Conservation (phyloP, 2,797 vertebrate genomes). For the Crenuchus spilurus region DNA sequence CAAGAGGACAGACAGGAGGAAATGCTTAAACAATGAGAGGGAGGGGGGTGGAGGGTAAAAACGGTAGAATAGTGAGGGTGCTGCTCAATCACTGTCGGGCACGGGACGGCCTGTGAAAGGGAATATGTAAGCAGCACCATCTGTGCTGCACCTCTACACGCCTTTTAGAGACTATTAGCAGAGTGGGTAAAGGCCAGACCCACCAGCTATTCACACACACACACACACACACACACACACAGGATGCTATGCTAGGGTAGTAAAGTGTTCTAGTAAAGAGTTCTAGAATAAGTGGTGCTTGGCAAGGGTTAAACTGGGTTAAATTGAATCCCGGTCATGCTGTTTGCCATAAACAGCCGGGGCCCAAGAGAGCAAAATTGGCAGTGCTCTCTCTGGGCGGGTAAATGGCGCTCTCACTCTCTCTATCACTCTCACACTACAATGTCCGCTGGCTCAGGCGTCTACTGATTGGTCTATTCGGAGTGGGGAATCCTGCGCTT, state of each 20-base stretch:
- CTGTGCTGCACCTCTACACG: slow-evolving; percentile 54
- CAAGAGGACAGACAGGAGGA: slow-evolving; percentile 42
- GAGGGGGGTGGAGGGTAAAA: slow-evolving; percentile 43
- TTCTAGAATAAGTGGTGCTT: too few species aligned
- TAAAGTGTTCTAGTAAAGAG: too few species aligned
- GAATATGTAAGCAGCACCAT: slow-evolving; percentile 63
- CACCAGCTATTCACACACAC: neutral
- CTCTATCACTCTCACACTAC: too few species aligned
- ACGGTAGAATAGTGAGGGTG: slow-evolving; percentile 53
- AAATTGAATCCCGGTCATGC: too few species aligned
- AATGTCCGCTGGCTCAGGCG: too few species aligned
- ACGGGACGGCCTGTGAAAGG: slow-evolving; percentile 51
- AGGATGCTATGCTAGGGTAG: neutral
- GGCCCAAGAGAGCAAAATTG: too few species aligned
- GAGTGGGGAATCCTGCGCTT: too few species aligned
- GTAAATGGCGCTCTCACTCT: too few species aligned
- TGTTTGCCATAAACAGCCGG: too few species aligned
- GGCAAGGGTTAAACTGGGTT: too few species aligned
- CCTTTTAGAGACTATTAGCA: slow-evolving; percentile 64
- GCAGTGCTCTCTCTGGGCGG: too few species aligned
- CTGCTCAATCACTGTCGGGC: slow-evolving; percentile 46
- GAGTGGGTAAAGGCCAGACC: slow-evolving; percentile 48
- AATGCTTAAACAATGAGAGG: slow-evolving; percentile 48
- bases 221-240: slow-evolving; percentile 21
- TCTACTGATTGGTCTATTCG: too few species aligned